Conservation (phyloP, 2,797 vertebrate species). For the Thaleichthys pacificus region DNA sequence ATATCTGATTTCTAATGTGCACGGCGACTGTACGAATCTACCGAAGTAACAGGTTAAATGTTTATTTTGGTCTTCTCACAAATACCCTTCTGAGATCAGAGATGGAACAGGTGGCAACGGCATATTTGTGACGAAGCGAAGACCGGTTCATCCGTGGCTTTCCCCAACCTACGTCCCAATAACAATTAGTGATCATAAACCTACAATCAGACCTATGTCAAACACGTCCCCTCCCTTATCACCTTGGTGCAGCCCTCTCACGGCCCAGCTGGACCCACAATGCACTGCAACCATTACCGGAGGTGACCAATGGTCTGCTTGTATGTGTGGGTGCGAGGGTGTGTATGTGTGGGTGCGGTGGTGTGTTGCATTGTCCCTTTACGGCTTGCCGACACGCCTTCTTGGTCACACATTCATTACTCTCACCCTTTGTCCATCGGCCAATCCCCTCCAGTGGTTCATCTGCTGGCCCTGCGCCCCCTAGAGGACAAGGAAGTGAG, state of each 20-base stretch:
- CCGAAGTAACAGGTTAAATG: background rate
- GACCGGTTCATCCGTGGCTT: background rate
- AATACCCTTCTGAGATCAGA: background rate
- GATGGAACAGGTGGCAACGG: background rate
- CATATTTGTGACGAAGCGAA: background rate
- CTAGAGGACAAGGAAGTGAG: background rate
- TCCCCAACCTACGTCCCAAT: background rate
- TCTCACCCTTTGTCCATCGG: background rate
- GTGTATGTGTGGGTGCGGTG: slow-evolving; percentile 16
- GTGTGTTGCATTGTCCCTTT: slow-evolving; percentile 9
- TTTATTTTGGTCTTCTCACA: background rate
- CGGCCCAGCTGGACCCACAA: slow-evolving; percentile 11
- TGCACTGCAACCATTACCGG: slow-evolving; percentile 4
- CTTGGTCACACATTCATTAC: background rate
- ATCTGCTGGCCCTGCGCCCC: slow-evolving; percentile 1
- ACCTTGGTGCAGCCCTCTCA: background rate
- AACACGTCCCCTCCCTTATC: background rate
- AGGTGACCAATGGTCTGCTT: slow-evolving; percentile 8
- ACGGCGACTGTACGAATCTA: background rate
- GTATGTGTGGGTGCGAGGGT: slow-evolving; percentile 16
- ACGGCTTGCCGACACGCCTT: slow-evolving; percentile 5
- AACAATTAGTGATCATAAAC: slow-evolving; percentile 10
- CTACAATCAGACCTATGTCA: background rate
- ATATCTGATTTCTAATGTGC: too few species aligned
- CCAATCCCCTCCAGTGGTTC: background rate